phyloP scores from a whole-genome alignment of 1,140 invertebrate genomes.

The Oedothorax gibbosus region DNA sequence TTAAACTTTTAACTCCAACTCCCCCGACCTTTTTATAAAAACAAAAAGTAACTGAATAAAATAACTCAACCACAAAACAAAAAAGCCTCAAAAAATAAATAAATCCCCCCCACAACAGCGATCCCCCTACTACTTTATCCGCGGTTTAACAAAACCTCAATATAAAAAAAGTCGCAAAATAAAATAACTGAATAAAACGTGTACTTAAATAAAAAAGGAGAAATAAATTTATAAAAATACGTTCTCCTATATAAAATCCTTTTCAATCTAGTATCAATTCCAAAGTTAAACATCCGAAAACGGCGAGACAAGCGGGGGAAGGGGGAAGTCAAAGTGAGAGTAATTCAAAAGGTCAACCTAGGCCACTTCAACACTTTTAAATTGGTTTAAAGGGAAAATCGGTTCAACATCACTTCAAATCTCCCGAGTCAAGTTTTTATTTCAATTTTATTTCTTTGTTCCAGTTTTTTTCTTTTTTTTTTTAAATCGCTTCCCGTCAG shows the following conservation, averaged over 20 bases:
- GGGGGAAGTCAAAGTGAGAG: constrained; percentile 37
- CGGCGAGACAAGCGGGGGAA: not conserved
- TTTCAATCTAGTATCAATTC: constrained; percentile 61
- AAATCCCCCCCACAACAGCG: constrained; percentile 22
- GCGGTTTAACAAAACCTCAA: constrained; percentile 55
- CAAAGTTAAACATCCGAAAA: constrained; percentile 55
- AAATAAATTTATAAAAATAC: constrained; percentile 1
- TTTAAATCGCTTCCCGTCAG: constrained; percentile 43
- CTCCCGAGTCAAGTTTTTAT: constrained; percentile 56
- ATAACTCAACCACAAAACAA: not conserved
- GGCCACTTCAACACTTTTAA: constrained; percentile 61
- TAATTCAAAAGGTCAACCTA: constrained; percentile 60
- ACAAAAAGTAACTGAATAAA: too few relatives aligned
- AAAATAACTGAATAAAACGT: constrained; percentile 58
- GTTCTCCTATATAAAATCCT: constrained; percentile 55
- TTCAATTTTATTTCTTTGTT: constrained; percentile 48
- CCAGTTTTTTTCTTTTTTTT: constrained; percentile 9
- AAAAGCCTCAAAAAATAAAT: constrained; percentile 51
- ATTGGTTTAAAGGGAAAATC: constrained; percentile 61
- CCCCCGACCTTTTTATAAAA: too few relatives aligned
- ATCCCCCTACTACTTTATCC: constrained; percentile 40
- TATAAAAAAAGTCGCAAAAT: constrained; percentile 40
- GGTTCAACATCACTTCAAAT: constrained; percentile 61
- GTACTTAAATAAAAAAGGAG: constrained; percentile 40
- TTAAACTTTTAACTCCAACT: too few relatives aligned